phyloP scores from a whole-genome alignment of 2,797 vertebrate species.

The Cygnus olor region DNA sequence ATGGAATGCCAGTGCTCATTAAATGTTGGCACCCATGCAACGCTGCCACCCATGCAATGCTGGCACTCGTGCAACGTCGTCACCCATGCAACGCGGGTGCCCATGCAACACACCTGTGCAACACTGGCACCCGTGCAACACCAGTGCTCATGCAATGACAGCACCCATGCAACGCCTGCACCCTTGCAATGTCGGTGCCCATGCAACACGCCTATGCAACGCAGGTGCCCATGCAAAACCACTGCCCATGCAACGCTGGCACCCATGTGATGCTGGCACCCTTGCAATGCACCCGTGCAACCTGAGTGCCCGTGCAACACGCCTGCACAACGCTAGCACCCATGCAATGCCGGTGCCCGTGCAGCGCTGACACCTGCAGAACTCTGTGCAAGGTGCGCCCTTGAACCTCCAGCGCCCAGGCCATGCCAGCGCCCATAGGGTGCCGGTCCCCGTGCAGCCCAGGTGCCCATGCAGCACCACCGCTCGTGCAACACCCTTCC shows the following conservation, averaged over 20 bases:
- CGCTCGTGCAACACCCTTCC: too few species aligned
- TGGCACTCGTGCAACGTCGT: neutral
- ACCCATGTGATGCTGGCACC: neutral
- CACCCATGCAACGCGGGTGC: neutral
- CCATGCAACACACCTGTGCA: neutral
- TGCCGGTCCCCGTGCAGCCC: neutral
- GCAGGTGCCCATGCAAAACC: neutral
- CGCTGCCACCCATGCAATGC: neutral
- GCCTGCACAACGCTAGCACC: accelerated
- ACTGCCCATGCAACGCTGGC: neutral
- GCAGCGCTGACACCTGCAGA: neutral
- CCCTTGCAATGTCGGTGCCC: neutral
- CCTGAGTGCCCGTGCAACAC: neutral
- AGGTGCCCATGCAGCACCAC: neutral
- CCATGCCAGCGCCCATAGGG: neutral
- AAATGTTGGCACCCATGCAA: accelerated
- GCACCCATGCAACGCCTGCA: neutral
- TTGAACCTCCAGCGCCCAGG: neutral
- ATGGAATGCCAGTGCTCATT: too few species aligned
- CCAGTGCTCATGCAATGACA: neutral
- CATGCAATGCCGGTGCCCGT: neutral
- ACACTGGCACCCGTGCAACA: accelerated
- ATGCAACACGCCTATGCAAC: neutral
- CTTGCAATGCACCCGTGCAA: neutral
- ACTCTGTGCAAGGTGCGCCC: neutral